Base-by-base conservation (phyloP, 2,113 vertebrate species). In the Macroglossus sobrinus region DNA sequence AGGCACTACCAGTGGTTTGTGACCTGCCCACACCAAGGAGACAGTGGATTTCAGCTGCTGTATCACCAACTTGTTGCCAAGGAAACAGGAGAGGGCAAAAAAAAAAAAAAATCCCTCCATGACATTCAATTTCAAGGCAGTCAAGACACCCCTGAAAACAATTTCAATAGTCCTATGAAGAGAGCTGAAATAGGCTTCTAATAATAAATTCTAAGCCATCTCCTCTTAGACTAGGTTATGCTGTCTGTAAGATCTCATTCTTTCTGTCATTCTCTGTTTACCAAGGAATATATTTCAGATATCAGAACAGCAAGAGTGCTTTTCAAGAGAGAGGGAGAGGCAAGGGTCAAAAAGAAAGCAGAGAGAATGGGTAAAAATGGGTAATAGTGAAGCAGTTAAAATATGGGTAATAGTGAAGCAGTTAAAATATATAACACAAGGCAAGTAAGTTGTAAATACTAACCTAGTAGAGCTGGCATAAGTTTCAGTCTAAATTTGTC, bases 41-140 rank as follows among this genome's bases (percentile, higher is more conserved):
- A 99, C 98, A 98, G 98, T 97, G 97, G 97, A 98, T 98, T 98
- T 98, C 97, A 98, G 98, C 97, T 98, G 96, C 97, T 98, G 97
- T 98, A 98, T 98, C 98, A 98, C 97, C 98, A 98, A 98, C 98
- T 98, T 98, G 99, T 99, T 99, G 98, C 98, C 98, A 99, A 98
- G 98, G 99, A 98, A 99, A 99, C 98, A 95, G 96, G 97, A 98
- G 89, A 98, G 98, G 98, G 97, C 94, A 98, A 97, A 98, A 89
- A 68, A 84, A 72, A 89, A 69, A 96, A 93, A 98, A 98, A 84
- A 75, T 61, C 96, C 96, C 98, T 98, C 98, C 98, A 98, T 99
- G 98, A 98, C 98, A 98, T 98, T 98, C 98, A 98, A 85, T 98
- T 98, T 98, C 97, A 98, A 99, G 97, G 97, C 97, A 98, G 98